These are phyloP conservation scores for Platygyra sinensis DNA, from an alignment of 64 coral and sea anemone species.

Conservation along the genomic window DNA sequence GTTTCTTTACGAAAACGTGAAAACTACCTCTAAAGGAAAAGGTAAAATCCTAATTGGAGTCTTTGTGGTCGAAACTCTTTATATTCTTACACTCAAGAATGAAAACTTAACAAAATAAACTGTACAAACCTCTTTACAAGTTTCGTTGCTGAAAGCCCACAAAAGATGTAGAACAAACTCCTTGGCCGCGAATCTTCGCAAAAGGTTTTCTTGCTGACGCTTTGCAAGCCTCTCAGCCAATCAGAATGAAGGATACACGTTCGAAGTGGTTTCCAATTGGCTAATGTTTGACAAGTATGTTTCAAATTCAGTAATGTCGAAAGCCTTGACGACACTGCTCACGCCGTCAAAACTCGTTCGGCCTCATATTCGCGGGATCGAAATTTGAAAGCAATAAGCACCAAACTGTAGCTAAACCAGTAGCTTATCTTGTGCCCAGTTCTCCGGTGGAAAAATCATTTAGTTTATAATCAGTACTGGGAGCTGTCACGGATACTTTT, in stretches of 20 bases:
- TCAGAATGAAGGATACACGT: conserved; percentile 9
- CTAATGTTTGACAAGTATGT: conserved; percentile 41
- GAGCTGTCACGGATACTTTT: too few species aligned
- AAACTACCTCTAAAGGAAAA: not conserved
- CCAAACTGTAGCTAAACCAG: too few species aligned
- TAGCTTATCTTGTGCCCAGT: too few species aligned
- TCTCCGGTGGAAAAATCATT: too few species aligned
- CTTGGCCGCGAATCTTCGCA: not conserved
- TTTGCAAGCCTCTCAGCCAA: conserved; percentile 9
- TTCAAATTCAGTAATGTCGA: conserved; percentile 37
- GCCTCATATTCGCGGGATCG: not conserved
- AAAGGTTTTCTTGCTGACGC: conserved; percentile 47
- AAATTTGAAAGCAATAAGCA: not conserved
- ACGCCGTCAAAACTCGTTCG: conserved; percentile 5
- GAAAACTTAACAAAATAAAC: not conserved
- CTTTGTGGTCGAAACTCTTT: not conserved
- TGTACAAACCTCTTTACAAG: not conserved
- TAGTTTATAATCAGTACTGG: too few species aligned
- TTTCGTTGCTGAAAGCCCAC: not conserved
- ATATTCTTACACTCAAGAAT: not conserved
- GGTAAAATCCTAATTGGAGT: not conserved
- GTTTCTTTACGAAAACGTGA: not conserved
- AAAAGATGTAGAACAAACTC: conserved; percentile 21
- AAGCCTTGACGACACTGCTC: conserved; percentile 45
- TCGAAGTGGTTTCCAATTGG: conserved; percentile 54